Evolutionary conservation across 2,797 vertebrate genomes (phyloP), one percentile per base, ranked within the genome.

Genomic region (Myripristis murdjan): DNA sequence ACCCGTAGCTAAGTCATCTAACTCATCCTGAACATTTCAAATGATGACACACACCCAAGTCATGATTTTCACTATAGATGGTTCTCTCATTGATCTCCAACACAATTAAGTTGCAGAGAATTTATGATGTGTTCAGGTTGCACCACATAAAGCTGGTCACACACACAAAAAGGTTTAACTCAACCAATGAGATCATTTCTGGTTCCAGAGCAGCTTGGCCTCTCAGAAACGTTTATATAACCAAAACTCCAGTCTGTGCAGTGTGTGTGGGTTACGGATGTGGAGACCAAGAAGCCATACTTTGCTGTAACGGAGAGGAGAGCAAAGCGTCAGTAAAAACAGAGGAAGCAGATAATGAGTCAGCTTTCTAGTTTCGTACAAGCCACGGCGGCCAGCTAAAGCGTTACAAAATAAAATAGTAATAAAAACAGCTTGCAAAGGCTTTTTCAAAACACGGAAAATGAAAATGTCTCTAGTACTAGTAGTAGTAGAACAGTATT

Each of bases 301-400:
- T 87, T 87, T 83, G 73, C 86, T 71, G 77, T 54, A 73, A 86
- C 59, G 3, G 69, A 82, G 79, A 81, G 66, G 73, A 84, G 71
- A 88, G 94, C 94, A 92, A 92, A 95, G 93, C 87, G 88, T 89
- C 93, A 93, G 94, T 95, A 91, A 80, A 70, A 89, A 82, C 77
- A 74, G 83, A 92, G 94, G 82, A 96, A 95, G 95, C 95, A 95
- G 93, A 95, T 94, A 86, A 94, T 94, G 95, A 92, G 73, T 93
- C 93, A 92, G 94, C 90, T 58, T 82, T 85, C 87, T 93, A 94
- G 75, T 91, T 75, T 59, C 79, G 90, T 90, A 93, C 83, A 61
- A 94, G 82, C 82, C 82, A 79, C 75, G 18, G 91, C 90, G 84
- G 93, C 77, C 91, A 91, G 94, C 93, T 94, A 94, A 94, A 93